phyloP scores from a whole-genome alignment of 2,888 invertebrate species.

The Idaea aversata region DNA sequence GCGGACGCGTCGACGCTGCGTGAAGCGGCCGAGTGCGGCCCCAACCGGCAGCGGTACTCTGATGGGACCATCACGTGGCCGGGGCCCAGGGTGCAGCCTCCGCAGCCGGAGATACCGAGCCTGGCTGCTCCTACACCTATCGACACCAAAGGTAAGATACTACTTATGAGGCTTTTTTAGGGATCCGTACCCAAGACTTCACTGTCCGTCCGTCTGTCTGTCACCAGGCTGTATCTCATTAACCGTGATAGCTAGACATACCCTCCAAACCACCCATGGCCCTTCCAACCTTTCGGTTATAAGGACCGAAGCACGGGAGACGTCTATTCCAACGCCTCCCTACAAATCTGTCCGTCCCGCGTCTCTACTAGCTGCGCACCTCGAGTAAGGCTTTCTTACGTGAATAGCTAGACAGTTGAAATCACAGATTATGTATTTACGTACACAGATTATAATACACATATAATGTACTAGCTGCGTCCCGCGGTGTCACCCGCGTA shows the following conservation, averaged over 20 bases:
- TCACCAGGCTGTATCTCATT: no score
- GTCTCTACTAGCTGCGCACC: no score
- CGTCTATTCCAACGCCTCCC: no score
- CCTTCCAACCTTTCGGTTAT: no score
- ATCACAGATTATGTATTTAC: neutral
- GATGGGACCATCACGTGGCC: slow-evolving; percentile 79
- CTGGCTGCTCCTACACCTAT: slow-evolving; percentile 62
- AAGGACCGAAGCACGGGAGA: no score
- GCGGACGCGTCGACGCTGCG: slow-evolving; percentile 73
- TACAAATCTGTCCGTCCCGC: no score
- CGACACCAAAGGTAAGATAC: slow-evolving; percentile 73
- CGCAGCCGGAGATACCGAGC: slow-evolving; percentile 69
- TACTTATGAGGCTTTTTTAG: neutral
- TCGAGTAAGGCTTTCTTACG: no score
- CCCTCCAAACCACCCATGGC: no score
- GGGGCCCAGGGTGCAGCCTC: slow-evolving; percentile 74
- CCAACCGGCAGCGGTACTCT: slow-evolving; percentile 78
- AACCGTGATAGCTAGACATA: no score
- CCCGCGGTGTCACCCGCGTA: no score
- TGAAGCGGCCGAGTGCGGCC: slow-evolving; percentile 75
- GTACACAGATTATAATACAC: neutral
- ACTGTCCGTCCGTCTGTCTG: no score
- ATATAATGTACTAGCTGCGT: neutral
- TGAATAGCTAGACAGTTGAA: neutral
- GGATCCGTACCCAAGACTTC: neutral